Evolutionary conservation across 2,797 vertebrate genomes (phyloP).

Genomic region (Neostethus bicornis): DNA sequence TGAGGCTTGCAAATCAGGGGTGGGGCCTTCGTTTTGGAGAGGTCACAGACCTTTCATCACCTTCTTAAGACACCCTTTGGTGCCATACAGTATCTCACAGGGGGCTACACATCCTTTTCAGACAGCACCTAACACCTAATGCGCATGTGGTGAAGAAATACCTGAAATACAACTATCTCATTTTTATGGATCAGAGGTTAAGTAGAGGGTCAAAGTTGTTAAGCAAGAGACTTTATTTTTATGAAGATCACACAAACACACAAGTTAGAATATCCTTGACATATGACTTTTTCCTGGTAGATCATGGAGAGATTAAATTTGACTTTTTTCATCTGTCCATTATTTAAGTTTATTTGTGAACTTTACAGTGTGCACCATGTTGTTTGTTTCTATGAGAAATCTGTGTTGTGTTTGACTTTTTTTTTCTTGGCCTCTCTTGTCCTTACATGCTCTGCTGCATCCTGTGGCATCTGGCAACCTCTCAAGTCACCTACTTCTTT

Average conservation of each 20-base stretch:
- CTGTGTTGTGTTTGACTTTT: constrained; percentile 63
- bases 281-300: constrained; percentile 54
- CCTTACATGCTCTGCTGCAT: constrained; percentile 70
- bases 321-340: constrained; percentile 56
- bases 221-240: constrained; percentile 16
- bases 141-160: constrained; percentile 4
- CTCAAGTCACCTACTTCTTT: constrained; percentile 58
- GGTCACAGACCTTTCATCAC: constrained; percentile 79
- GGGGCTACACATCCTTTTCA: constrained; percentile 43
- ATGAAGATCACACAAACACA: constrained; percentile 19
- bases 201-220: background rate
- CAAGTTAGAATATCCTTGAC: constrained; percentile 50
- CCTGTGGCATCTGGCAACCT: constrained; percentile 73
- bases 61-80: constrained; percentile 70
- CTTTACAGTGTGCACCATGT: constrained; percentile 24
- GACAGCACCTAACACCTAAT: constrained; percentile 2
- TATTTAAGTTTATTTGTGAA: constrained; percentile 35
- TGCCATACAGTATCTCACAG: constrained; percentile 56
- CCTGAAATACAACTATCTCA: background rate
- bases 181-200: constrained; percentile 6
- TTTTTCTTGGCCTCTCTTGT: constrained; percentile 61
- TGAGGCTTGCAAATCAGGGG: constrained; percentile 69
- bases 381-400: constrained; percentile 64
- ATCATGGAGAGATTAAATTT: constrained; percentile 66
- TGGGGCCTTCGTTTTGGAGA: constrained; percentile 72